Base-by-base conservation (phyloP, 1,140 invertebrate species). In the Caenorhabditis tropicalis region DNA sequence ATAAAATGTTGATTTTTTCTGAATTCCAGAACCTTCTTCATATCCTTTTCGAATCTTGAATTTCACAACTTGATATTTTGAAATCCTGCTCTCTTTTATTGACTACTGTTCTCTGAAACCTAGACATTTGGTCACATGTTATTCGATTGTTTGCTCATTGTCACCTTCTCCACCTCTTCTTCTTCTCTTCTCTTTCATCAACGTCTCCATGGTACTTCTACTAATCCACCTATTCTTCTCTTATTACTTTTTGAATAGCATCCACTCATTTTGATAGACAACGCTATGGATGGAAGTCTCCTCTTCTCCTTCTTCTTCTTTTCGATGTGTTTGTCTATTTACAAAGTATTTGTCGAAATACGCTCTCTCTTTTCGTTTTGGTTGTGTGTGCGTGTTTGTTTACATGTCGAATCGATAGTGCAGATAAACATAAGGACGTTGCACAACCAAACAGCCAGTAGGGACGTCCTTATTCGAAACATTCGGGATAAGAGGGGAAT, bases 381-480 rank as follows among this genome's bases (percentile, higher is more conserved):
- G 5, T 5, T 43, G 39, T 74, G 31, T 65, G 53, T 27, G 53
- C 29, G 36, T 74, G 65, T 74, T 74, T 74, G 65, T 74, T 74
- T 74, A 74, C 65, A 74, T 74, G 65, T 74, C 65, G 65, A 74
- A 74, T 74, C 65, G 65, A 74, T 74, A 74, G 65, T 74, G 65
- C 65, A 74, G 65, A 74, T 74, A 74, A 74, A 74, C 65, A 74
- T 74, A 74, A 74, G 65, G 65, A 74, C 65, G 65, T 74, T 6
- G 36, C 49, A n/a, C n/a, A 15, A n/a, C 6, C 58, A n/a, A 60
- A 4, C 31, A 65, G 31, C 21, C 5, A 19, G 70, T 79, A n/a
- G 7, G 70, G 7, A 10, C 15, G 6, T 21, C 29, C 27, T 27
- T 48, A 21, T 79, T 79, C 31, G 15, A 79, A 79, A 79, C 36